Base-by-base conservation (phyloP, 2,888 invertebrate genomes). In the Eulithis testata region DNA sequence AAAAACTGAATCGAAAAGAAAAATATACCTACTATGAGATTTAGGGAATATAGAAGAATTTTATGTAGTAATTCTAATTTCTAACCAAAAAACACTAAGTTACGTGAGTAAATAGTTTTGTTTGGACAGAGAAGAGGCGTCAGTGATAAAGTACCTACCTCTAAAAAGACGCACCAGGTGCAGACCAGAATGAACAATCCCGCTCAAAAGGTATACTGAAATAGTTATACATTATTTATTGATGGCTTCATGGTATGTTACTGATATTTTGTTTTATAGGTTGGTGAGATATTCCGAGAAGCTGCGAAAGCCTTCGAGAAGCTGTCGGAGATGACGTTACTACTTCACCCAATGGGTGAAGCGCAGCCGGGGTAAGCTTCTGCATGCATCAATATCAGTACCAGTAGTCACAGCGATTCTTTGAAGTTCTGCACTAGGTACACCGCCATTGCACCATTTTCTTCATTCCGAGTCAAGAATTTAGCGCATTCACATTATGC, bases 251-350 rank as follows among this genome's bases (percentile, higher is more conserved):
- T 40, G 3, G 9, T 40, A 40, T 40, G 40, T 40, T 40, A 6
- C 31, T 31, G 3, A 40, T 21, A 21, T 21, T 21, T 21, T 1
- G 21, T 21, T 21, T 21, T 21, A 21, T 21, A 98, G 98, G 98
- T 99, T 73, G 98, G 98, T 60, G 99, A 99, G 90, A 99, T 99
- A 82, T 99, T 99, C 86, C 97, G 97, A 37, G 98, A 98, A 72
- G 99, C 99, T 31, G 99, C 99, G 44, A 96, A 96, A 70, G 99
- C 99, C 0, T 99, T 99, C 87, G 98, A 96, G 81, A 97, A 97
- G 87, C 93, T 99, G 52, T 98, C 98, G 0, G 98, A 99, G 83
- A 94, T 99, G 82, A 99, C 98, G 0, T 97, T 98, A 96, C 96
- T 98, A 80, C 91, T 99, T 40, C 98, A 99, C 93, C 97, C 98